Percentiles rank a stretch among this genome's conserved stretches.
These are phyloP conservation scores for Noctua janthina DNA, from an alignment of 2,888 invertebrate genomes.

Conservation along the genomic window DNA sequence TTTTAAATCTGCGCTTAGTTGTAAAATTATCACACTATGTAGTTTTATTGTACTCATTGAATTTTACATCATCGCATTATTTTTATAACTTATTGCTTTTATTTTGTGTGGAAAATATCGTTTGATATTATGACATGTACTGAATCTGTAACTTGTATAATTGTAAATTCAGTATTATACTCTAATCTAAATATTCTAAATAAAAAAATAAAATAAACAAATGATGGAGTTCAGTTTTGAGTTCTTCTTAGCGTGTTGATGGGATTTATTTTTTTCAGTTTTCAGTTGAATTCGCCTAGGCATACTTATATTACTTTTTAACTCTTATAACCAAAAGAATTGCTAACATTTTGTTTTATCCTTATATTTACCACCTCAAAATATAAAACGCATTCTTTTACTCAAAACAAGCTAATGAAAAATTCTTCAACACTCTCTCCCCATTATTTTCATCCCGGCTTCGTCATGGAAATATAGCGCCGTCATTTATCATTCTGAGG, in stretches of 20 bases:
- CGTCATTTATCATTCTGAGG: conserved; percentile 47
- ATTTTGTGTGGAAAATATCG: not conserved
- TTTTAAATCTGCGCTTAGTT: not conserved
- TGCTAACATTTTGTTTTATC: not conserved
- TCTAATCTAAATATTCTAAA: no score
- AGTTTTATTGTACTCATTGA: not conserved
- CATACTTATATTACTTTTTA: not conserved
- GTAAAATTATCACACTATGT: not conserved
- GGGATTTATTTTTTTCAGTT: not conserved
- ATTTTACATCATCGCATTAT: not conserved
- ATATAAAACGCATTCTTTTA: not conserved
- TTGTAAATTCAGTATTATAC: not conserved
- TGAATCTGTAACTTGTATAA: not conserved
- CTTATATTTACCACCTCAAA: not conserved
- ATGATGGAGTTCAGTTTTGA: not conserved
- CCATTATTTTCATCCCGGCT: conserved; percentile 31
- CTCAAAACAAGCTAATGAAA: conserved; percentile 14
- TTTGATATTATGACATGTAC: not conserved
- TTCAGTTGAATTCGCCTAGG: not conserved
- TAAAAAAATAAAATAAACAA: not conserved
- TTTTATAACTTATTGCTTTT: not conserved
- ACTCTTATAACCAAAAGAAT: not conserved
- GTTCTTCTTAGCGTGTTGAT: not conserved
- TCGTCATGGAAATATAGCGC: conserved; percentile 29
- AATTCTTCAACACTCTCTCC: conserved; percentile 5